A percentile compares a stretch with the other conserved stretches of the same genome.
Conservation (phyloP, 1,140 invertebrate species). For the Drosophila novamexicana region DNA sequence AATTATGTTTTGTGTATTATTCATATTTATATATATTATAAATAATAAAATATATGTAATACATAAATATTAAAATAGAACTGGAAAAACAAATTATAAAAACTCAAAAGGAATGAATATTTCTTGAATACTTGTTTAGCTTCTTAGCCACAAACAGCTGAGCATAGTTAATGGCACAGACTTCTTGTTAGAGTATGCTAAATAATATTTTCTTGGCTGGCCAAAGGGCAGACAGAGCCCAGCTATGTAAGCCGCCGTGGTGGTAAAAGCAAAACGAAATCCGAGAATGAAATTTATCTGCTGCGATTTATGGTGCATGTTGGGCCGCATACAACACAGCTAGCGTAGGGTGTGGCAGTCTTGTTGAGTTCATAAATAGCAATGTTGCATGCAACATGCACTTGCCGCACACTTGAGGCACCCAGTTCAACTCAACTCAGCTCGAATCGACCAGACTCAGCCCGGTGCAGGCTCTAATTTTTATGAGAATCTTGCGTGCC, state of each 20-base stretch:
- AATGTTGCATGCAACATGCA: conserved; percentile 77
- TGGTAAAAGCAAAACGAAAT: conserved; percentile 64
- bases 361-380: conserved; percentile 79
- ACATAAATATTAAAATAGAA: too few species aligned
- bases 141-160: background rate
- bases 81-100: too few species aligned
- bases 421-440: conserved; percentile 22
- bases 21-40: too few species aligned
- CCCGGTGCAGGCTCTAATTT: conserved; percentile 66
- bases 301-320: conserved; percentile 65
- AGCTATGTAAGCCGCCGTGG: conserved; percentile 21
- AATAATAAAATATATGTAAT: too few species aligned
- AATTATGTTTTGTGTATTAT: too few species aligned
- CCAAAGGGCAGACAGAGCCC: conserved; percentile 44
- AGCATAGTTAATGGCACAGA: background rate
- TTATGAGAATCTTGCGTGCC: conserved; percentile 77
- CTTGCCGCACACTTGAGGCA: conserved; percentile 44
- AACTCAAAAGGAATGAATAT: too few species aligned
- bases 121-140: too few species aligned
- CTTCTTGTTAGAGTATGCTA: conserved; percentile 12
- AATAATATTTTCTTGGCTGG: conserved; percentile 64
- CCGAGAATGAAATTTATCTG: conserved; percentile 76
- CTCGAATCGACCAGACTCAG: conserved; percentile 19
- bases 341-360: conserved; percentile 42
- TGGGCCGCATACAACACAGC: conserved; percentile 40